Evolutionary conservation across 1,140 invertebrate genomes (phyloP), one percentile per base, ranked within the genome.

Genomic region (Drosophila lacertosa): DNA sequence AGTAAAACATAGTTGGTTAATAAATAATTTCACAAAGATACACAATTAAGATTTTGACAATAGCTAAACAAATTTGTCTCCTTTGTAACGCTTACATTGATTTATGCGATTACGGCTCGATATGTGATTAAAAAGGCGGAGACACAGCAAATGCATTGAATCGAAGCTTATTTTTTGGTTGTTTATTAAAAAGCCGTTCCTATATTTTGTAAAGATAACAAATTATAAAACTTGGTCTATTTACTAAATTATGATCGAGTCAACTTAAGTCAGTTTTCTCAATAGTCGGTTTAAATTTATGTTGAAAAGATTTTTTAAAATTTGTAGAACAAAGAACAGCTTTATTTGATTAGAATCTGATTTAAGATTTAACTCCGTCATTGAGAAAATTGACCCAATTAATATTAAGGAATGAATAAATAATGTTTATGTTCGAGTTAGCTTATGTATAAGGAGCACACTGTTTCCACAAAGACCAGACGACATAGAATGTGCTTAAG

Each of bases 341-440:
- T 69, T 55, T 55, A 55, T 48, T 69, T 55, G 33, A 48, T 39
- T 54, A 64, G 13, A 54, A 35, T 45, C 16, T 58, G 45, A 33
- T 72, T 45, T 71, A 66, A 39, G 54, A 45, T 64, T 71, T 53
- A 15, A 59, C 51, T 50, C 59, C 50, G 62, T 50, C 16, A 65
- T 65, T 64, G 62, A 70, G 62, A 65, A 70, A 65, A 70, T 57
- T 57, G 62, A 70, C 62, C 45, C 62, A 70, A 70, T 70, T 70
- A 65, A 84, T 81, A 86, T 83, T 84, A 84, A 84, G 80, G 80
- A 84, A 84, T 84, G 80, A 84, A 84, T 84, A 84, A 84, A 84
- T 86, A 84, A 86, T 75, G 74, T 72, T 69, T 75, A 77, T 81
- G 45, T 77, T 83, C 22, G 76, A 63, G 57, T 80, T 86, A 84